Evolutionary conservation across 2,888 invertebrate genomes (phyloP), one percentile per base, ranked within the genome.

Genomic region (Coenonympha glycerion): DNA sequence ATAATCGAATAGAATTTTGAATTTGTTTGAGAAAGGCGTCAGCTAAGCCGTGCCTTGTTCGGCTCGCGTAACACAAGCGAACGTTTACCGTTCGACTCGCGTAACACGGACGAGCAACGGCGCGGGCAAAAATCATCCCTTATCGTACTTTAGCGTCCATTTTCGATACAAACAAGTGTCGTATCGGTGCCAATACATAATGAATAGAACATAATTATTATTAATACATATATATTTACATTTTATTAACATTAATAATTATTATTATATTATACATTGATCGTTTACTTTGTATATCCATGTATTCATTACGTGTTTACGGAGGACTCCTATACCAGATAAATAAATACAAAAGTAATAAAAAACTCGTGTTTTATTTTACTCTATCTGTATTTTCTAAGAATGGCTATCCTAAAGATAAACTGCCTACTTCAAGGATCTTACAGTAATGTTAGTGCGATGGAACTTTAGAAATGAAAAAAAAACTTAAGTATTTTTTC

Each of bases 211-310:
- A 39, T 39, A 39, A 72, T 73, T 60, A 76, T 69, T 76, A 72
- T 72, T 58, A 70, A 74, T 76, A 72, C 75, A 69, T 64, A 63
- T 75, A 80, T 82, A 83, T 84, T 79, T 82, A 83, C 77, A 82
- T 80, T 64, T 78, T 75, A 74, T 75, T 73, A n/a, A n/a, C n/a
- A 63, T 22, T 55, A 58, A 51, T 26, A 26, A n/a, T 13, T 30
- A 30, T 79, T 77, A 79, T n/a, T n/a, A n/a, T n/a, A n/a, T n/a
- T 79, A 79, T 78, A 52, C 53, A 73, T 66, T 75, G 74, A 82
- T 75, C 74, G 74, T 79, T 85, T 83, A 79, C 71, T 82, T 85
- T 86, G 79, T 79, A 81, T 74, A 71, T 71, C 75, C 72, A 72
- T 78, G 70, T 76, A 78, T 74, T 73, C 77, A 80, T 79, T 71